Percentiles rank a stretch among this genome's conserved stretches.
Evolutionary conservation across 1,140 invertebrate species (phyloP).

Genomic region (Saccostrea echinata): DNA sequence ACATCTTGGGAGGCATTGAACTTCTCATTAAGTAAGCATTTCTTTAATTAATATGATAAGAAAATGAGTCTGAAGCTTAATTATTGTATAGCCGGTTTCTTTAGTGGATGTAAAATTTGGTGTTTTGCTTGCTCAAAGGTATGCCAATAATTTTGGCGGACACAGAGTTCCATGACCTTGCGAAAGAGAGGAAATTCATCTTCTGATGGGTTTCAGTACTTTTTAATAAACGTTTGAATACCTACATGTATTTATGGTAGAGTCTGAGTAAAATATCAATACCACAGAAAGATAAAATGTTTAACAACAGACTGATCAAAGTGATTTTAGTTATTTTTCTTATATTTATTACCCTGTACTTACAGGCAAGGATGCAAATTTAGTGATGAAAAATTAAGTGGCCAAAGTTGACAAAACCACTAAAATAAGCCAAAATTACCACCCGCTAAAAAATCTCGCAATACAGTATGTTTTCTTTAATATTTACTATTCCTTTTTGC

Average conservation of each 20-base stretch:
- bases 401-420: not conserved
- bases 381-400: not conserved
- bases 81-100: too few species aligned
- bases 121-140: too few species aligned
- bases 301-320: not conserved
- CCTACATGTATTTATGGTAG: too few species aligned
- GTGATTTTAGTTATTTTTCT: not conserved
- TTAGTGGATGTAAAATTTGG: too few species aligned
- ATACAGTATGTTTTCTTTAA: not conserved
- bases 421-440: not conserved
- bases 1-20: conserved; percentile 59
- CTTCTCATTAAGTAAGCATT: conserved; percentile 56
- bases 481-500: not conserved
- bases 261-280: too few species aligned
- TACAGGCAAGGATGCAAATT: not conserved
- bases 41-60: not conserved
- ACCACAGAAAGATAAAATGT: too few species aligned
- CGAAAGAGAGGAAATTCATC: too few species aligned
- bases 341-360: not conserved
- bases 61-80: too few species aligned
- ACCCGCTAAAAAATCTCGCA: not conserved
- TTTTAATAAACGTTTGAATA: too few species aligned
- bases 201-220: too few species aligned
- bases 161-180: too few species aligned
- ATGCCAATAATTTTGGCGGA: too few species aligned